Base-by-base conservation (phyloP, 2,888 invertebrate genomes). In the Cantharis flavilabris region DNA sequence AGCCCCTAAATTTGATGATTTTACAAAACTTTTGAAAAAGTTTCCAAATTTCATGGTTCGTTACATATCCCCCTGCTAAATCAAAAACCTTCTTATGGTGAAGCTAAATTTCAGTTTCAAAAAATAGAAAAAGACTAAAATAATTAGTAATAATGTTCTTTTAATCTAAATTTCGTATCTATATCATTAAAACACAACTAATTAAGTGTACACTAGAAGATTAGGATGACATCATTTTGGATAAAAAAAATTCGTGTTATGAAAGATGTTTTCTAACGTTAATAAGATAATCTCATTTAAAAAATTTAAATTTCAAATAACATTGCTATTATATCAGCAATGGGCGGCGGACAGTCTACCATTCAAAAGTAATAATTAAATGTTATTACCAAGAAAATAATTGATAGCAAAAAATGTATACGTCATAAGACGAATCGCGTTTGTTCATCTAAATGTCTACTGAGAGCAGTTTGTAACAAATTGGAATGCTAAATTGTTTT, bases 201-300 rank as follows among this genome's bases (percentile, higher is more conserved):
- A 49, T 49, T 49, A 49, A 49, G 49, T 49, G 49, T 49, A 49
- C n/a, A 49, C 49, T 49, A n/a, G 49, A 70, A 70, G 18, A 70
- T 30, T 30, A 63, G 30, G n/a, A 71, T 71, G 71, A 64, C 63
- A 63, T 71, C 71, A 71, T 16, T 30, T 9, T 20, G 63, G 63
- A 26, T 63, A 64, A 64, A 64, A 71, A 14, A 23, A 28, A 23
- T 71, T 64, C 26, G 28, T 71, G 28, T 63, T 71, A 71, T 71
- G 71, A 62, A 28, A 28, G 64, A 63, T 28, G 28, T 71, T 71
- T 71, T 71, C 71, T 28, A 71, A 26, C 71, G 13, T 16, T n/a
- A 49, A 20, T 30, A 18, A 71, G 49, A 71, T 62, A 62, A 67
- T 67, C 30, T 76, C 80, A 79, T 81, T 79, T 80, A 81, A 80